Evolutionary conservation across 2,797 vertebrate species (phyloP).

Genomic region (Gallinago solitaria): DNA sequence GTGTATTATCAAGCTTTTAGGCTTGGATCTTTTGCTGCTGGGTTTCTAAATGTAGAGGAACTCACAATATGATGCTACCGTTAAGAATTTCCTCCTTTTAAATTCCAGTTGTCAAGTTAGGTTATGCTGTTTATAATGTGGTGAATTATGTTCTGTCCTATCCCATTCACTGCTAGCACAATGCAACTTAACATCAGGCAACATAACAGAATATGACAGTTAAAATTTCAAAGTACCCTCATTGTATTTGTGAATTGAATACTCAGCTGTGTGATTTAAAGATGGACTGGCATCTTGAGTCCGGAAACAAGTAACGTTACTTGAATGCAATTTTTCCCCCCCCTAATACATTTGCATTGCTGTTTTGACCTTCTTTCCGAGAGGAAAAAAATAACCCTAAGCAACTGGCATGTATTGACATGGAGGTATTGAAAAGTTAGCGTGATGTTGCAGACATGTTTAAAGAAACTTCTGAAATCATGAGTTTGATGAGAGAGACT

Average conservation of each 20-base stretch:
- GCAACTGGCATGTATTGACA: slow-evolving; percentile 63
- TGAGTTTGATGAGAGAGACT: slow-evolving; percentile 8
- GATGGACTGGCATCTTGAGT: slow-evolving; percentile 61
- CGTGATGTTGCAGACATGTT: not conserved
- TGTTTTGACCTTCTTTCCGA: slow-evolving; percentile 37
- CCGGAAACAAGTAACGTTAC: slow-evolving; percentile 54
- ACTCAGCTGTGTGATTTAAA: slow-evolving; percentile 65
- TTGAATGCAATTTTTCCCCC: not conserved
- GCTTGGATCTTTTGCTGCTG: not conserved
- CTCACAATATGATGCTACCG: not conserved
- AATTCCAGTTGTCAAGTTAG: slow-evolving; percentile 69
- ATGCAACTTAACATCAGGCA: slow-evolving; percentile 70
- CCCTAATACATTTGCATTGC: slow-evolving; percentile 37
- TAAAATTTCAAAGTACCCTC: slow-evolving; percentile 71
- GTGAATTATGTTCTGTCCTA: slow-evolving; percentile 69
- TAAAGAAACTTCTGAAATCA: slow-evolving; percentile 38
- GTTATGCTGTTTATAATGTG: slow-evolving; percentile 62
- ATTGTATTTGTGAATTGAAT: slow-evolving; percentile 74
- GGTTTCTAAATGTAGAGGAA: slow-evolving; percentile 14
- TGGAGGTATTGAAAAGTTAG: slow-evolving; percentile 45
- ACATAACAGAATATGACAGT: slow-evolving; percentile 63
- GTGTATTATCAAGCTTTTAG: not conserved
- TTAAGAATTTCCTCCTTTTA: slow-evolving; percentile 64
- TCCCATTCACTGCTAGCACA: slow-evolving; percentile 66
- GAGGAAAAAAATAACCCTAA: slow-evolving; percentile 60